Conservation (phyloP, 2,797 vertebrate genomes). For the Chlorospingus flavigularis region DNA sequence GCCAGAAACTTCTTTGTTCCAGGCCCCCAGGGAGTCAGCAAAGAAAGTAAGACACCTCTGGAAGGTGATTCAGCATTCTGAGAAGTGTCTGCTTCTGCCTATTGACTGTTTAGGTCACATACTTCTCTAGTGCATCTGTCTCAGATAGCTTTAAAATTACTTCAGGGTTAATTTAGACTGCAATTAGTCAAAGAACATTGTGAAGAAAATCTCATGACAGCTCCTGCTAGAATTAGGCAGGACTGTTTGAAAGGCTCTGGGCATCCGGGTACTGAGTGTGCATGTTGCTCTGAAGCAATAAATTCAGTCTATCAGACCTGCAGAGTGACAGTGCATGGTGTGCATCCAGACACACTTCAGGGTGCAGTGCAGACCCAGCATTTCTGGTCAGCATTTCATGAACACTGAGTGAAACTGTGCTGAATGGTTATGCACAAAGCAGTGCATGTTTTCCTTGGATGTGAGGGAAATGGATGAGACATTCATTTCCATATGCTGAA, state of each 20-base stretch:
- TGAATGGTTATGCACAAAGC: not conserved
- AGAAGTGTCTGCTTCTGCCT: not conserved
- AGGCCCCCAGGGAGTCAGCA: not conserved
- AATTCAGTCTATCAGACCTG: not conserved
- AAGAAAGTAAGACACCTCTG: not conserved
- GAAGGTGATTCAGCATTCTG: not conserved
- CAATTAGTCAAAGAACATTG: not conserved
- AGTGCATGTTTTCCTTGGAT: not conserved
- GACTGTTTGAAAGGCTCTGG: not conserved
- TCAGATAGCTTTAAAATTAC: not conserved
- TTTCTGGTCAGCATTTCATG: not conserved
- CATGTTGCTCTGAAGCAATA: not conserved
- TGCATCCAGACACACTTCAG: not conserved
- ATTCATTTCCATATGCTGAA: not conserved
- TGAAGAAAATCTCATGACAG: not conserved
- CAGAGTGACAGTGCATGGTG: not conserved
- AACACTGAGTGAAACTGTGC: not conserved
- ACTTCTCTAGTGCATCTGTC: not conserved
- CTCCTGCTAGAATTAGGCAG: not conserved
- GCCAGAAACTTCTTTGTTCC: conserved; percentile 4
- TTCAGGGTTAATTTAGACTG: not conserved
- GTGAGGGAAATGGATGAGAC: not conserved
- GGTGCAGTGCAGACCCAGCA: not conserved
- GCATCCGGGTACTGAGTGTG: not conserved
- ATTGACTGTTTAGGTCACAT: not conserved